Evolutionary conservation across 2,888 invertebrate species (phyloP).

Genomic region (Acanthosepion pharaonis): DNA sequence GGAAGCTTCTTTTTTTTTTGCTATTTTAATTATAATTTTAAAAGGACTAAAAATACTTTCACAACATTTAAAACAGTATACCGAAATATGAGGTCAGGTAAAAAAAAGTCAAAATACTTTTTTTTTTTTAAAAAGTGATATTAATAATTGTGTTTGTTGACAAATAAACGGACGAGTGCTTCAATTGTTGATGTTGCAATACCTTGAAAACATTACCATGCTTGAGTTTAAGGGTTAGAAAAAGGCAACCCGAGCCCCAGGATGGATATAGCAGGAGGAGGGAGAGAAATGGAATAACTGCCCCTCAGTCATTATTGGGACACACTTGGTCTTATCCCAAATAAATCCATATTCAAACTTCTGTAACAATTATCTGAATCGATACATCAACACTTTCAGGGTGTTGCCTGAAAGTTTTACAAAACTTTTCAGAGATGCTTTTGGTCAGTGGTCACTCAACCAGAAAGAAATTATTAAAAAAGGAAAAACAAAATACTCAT

Average conservation of each 20-base stretch:
- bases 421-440: neutral
- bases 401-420: neutral
- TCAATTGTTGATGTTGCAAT: neutral
- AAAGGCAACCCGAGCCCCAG: conserved; percentile 21
- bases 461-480: neutral
- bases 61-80: neutral
- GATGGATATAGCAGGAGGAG: neutral
- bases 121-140: neutral
- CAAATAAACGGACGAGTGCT: conserved; percentile 33
- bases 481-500: neutral
- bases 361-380: neutral
- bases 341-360: neutral
- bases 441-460: neutral
- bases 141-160: neutral
- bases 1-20: neutral
- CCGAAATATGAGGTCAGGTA: neutral
- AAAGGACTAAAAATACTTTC: neutral
- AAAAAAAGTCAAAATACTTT: neutral
- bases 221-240: conserved; percentile 1
- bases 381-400: neutral
- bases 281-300: neutral
- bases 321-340: neutral
- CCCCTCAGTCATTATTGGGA: neutral
- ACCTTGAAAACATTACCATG: conserved; percentile 33
- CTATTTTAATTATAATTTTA: neutral